Evolutionary conservation across 2,113 vertebrate genomes (phyloP).

Genomic region (Sturnira hondurensis): DNA sequence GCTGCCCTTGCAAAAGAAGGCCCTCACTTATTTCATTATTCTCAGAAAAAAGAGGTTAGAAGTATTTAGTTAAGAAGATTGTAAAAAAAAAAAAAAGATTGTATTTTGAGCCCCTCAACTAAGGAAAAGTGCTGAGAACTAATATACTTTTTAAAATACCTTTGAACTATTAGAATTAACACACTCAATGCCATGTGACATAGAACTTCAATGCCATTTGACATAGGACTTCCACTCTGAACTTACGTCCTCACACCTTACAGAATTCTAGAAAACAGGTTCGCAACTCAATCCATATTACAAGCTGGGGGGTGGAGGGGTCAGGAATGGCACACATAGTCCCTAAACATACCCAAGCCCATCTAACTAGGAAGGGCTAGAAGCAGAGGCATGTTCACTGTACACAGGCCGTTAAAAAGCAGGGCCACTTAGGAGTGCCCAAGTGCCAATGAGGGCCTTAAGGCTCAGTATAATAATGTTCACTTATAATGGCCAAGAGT

Average conservation of each 20-base stretch:
- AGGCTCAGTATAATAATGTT: background rate
- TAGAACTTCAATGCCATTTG: background rate
- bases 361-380: background rate
- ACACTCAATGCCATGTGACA: background rate
- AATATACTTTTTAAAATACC: background rate
- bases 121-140: background rate
- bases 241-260: background rate
- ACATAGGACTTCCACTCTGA: background rate
- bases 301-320: background rate
- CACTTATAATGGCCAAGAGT: background rate
- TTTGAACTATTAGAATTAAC: background rate
- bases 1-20: background rate
- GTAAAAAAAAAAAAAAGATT: background rate
- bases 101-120: background rate
- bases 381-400: background rate
- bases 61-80: background rate
- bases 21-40: background rate
- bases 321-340: background rate
- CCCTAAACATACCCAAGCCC: background rate
- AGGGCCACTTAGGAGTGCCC: background rate
- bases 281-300: background rate
- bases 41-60: background rate
- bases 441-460: background rate
- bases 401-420: background rate
- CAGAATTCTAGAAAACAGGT: background rate